Conservation (phyloP, 2,797 vertebrate species). For the Paramormyrops hopkinsi region DNA sequence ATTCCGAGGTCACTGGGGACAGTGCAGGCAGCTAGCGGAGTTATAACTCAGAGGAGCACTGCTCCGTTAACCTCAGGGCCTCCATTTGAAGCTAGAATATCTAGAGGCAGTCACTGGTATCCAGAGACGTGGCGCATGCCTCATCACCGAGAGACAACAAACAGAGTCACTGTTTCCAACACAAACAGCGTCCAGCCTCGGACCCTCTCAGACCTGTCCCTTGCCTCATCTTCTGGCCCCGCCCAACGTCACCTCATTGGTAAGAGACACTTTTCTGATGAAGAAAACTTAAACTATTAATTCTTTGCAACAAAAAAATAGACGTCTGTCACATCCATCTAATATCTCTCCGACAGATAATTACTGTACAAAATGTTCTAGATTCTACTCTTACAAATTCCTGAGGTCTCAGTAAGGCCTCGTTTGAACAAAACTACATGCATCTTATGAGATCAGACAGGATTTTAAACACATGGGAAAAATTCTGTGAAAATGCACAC, state of each 20-base stretch:
- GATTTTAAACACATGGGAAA: not conserved
- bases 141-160: constrained; percentile 9
- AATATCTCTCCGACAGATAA: not conserved
- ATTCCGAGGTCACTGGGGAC: not conserved
- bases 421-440: not conserved
- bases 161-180: constrained; percentile 4
- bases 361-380: not conserved
- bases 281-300: not conserved
- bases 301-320: not conserved
- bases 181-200: not conserved
- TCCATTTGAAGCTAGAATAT: not conserved
- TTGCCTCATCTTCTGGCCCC: not conserved
- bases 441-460: not conserved
- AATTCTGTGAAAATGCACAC: not conserved
- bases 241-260: not conserved
- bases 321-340: not conserved
- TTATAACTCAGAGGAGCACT: not conserved
- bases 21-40: not conserved
- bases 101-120: not conserved
- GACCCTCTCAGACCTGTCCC: not conserved
- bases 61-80: not conserved
- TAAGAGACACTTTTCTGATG: not conserved
- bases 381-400: not conserved
- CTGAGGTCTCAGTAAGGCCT: not conserved
- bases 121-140: not conserved